Conservation (phyloP, 64 coral and sea anemone species). For the Stichodactyla mertensii region DNA sequence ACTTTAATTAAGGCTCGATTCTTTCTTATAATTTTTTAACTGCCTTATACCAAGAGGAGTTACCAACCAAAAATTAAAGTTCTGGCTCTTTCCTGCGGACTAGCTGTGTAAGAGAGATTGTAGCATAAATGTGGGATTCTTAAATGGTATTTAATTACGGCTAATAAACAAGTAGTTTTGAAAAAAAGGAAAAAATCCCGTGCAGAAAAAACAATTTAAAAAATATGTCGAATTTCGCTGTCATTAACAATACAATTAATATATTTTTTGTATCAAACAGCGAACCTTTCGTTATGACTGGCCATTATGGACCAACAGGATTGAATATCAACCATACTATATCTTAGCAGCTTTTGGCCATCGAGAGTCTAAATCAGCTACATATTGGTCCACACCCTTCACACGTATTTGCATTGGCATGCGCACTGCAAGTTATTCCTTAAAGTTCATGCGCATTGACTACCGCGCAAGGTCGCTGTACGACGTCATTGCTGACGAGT, state of each 20-base stretch:
- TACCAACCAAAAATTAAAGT: too few species aligned
- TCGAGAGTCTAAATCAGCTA: slow-evolving; percentile 24
- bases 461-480: slow-evolving; percentile 9
- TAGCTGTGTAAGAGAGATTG: too few species aligned
- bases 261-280: slow-evolving; percentile 1
- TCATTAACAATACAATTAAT: neutral
- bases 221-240: too few species aligned
- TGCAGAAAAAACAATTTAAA: too few species aligned
- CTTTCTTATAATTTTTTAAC: too few species aligned
- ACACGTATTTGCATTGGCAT: slow-evolving; percentile 41
- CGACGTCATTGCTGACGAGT: slow-evolving; percentile 17
- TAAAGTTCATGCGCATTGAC: slow-evolving; percentile 25
- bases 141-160: too few species aligned
- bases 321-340: neutral
- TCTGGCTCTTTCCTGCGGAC: too few species aligned
- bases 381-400: slow-evolving; percentile 48
- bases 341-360: slow-evolving; percentile 20
- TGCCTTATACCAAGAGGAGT: too few species aligned
- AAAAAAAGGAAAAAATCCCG: too few species aligned
- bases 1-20: too few species aligned
- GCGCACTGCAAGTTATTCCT: slow-evolving; percentile 1
- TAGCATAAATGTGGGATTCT: too few species aligned
- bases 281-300: slow-evolving; percentile 30
- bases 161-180: too few species aligned
- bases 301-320: slow-evolving; percentile 33